Conservation (phyloP, 2,888 invertebrate genomes). For the Actias luna region DNA sequence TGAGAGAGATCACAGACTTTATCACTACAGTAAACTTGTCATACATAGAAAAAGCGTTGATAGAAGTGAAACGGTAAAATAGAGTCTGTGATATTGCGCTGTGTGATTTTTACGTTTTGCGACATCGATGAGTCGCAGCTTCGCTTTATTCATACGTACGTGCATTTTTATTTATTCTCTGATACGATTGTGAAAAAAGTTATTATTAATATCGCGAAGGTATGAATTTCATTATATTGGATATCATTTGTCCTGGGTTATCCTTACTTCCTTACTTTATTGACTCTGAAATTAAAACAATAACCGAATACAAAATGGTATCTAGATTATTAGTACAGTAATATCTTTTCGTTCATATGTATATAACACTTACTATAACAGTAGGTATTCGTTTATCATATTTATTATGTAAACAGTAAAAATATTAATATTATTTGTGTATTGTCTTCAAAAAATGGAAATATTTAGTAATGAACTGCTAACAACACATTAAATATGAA, state of each 20-base stretch:
- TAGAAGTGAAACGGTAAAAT: not conserved
- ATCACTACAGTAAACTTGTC: conserved; percentile 5
- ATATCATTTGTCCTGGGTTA: no score
- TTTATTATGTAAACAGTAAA: no score
- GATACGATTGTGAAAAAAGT: not conserved
- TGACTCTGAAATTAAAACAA: no score
- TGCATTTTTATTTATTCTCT: conserved; percentile 3
- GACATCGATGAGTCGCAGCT: conserved; percentile 2
- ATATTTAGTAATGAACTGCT: no score
- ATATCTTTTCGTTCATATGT: no score
- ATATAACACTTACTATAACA: no score
- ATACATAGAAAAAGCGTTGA: conserved; percentile 1
- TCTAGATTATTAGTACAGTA: no score
- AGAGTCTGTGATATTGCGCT: not conserved
- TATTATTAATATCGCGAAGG: not conserved
- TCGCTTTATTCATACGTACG: conserved; percentile 2
- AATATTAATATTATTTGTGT: not conserved
- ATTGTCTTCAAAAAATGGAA: no score
- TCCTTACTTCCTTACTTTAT: no score
- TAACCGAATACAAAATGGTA: no score
- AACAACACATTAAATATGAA: not conserved
- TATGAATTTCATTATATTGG: not conserved
- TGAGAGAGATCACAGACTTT: not conserved
- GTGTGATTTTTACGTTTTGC: conserved; percentile 9
- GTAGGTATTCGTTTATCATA: no score